Evolutionary conservation across 2,113 vertebrate genomes (phyloP), one percentile per base, ranked within the genome.

Genomic region (Amphiprion ocellaris): DNA sequence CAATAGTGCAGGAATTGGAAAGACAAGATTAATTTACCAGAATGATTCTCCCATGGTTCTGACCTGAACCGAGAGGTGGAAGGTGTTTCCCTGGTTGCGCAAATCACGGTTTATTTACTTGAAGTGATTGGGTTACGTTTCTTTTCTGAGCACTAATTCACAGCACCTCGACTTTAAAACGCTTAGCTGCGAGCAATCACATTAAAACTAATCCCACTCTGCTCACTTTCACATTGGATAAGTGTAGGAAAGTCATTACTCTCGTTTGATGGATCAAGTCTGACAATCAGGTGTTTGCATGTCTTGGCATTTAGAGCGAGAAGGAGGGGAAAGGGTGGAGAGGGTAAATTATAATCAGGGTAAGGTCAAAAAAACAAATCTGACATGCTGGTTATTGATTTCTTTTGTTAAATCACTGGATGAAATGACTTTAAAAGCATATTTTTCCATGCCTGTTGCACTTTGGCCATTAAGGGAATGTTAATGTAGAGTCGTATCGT

Each of bases 11-110:
- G 39, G 64, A 83, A 71, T 81, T 82, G 81, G 79, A 73, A 61
- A 83, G 73, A 82, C 63, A 33, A 78, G 52, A 83, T 87, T 78
- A 49, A 90, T 89, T 86, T 82, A 75, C 56, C 77, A 54, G 68
- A 76, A 75, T 37, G 37, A 72, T 72, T 80, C 55, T 79, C 28
- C 30, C 15, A 1, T 68, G 61, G 24, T 65, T 59, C 54, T 63
- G 60, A 82, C 55, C 47, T 41, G 39, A 68, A 11, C 47, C 3
- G 4, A 63, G 64, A 50, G 23, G 15, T 37, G 33, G 33, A 37
- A 10, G 33, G 6, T 37, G 33, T 9, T 37, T 37, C 33, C 7
- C 33, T 37, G 33, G 33, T 9, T 8, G 33, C 9, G 10, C 10
- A 28, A 44, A 30, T 55, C 23, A 46, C 41, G 58, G 58, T 68